Percentiles rank a stretch among this genome's conserved stretches.
Conservation (phyloP, 2,888 invertebrate genomes). For the Psylliodes chrysocephalus region DNA sequence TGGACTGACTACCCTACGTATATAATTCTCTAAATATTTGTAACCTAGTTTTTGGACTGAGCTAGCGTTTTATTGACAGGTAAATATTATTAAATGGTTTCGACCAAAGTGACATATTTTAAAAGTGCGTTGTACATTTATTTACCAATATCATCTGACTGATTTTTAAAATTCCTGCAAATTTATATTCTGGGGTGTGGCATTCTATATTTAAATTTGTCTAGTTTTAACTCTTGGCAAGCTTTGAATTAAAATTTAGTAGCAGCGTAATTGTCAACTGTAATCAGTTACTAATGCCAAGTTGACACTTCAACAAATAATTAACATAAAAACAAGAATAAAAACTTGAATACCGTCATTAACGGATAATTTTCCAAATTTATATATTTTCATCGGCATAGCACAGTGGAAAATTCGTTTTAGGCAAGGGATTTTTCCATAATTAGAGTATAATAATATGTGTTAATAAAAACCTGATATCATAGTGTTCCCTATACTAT, state of each 20-base stretch:
- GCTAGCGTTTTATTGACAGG: neutral
- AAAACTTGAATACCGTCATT: too few relatives aligned
- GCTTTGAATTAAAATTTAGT: slow-evolving; percentile 9
- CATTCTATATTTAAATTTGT: slow-evolving; percentile 13
- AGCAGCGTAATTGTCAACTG: neutral
- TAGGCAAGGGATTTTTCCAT: too few relatives aligned
- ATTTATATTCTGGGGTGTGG: slow-evolving; percentile 12
- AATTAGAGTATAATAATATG: too few relatives aligned
- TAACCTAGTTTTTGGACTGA: too few relatives aligned
- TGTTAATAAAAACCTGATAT: too few relatives aligned
- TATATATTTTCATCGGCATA: too few relatives aligned
- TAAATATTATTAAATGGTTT: neutral
- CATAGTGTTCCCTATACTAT: too few relatives aligned
- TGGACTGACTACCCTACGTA: too few relatives aligned
- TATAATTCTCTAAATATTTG: too few relatives aligned
- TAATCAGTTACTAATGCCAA: neutral
- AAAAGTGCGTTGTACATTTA: neutral
- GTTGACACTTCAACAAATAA: neutral
- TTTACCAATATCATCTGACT: neutral
- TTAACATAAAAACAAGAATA: neutral
- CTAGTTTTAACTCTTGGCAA: slow-evolving; percentile 18
- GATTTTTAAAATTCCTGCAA: slow-evolving; percentile 5
- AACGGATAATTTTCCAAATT: too few relatives aligned
- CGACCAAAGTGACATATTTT: neutral
- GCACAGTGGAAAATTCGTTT: too few relatives aligned